Conservation (phyloP, 2,888 invertebrate species). For the Altica lythri region DNA sequence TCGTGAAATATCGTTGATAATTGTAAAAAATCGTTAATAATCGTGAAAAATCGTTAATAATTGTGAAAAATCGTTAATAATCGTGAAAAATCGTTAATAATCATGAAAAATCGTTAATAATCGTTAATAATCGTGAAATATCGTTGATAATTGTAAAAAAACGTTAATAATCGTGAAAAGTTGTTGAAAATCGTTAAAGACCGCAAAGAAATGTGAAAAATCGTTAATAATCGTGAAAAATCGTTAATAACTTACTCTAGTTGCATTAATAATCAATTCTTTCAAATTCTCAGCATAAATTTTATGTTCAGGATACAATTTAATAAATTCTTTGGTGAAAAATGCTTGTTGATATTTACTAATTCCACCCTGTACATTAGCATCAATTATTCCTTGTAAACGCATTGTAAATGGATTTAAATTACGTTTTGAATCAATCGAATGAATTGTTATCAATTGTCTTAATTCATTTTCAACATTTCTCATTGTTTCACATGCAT, state of each 20-base stretch:
- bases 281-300: slow-evolving; percentile 66
- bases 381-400: slow-evolving; percentile 87
- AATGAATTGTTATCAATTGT: slow-evolving; percentile 78
- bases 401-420: slow-evolving; percentile 93
- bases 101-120: too few species aligned
- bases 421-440: slow-evolving; percentile 79
- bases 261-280: slow-evolving; percentile 74
- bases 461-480: slow-evolving; percentile 85
- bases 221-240: too few species aligned
- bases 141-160: too few species aligned
- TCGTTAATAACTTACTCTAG: slow-evolving; percentile 61
- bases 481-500: slow-evolving; percentile 93
- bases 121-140: too few species aligned
- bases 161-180: too few species aligned
- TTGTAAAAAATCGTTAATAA: too few species aligned
- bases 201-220: too few species aligned
- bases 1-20: too few species aligned
- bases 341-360: slow-evolving; percentile 96
- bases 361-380: slow-evolving; percentile 94
- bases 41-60: too few species aligned
- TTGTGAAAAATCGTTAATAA: too few species aligned
- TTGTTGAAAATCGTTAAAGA: too few species aligned
- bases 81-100: too few species aligned
- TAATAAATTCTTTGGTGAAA: slow-evolving; percentile 78
- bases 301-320: slow-evolving; percentile 64